phyloP scores from a whole-genome alignment of 2,113 vertebrate genomes.

The Mustela nigripes region DNA sequence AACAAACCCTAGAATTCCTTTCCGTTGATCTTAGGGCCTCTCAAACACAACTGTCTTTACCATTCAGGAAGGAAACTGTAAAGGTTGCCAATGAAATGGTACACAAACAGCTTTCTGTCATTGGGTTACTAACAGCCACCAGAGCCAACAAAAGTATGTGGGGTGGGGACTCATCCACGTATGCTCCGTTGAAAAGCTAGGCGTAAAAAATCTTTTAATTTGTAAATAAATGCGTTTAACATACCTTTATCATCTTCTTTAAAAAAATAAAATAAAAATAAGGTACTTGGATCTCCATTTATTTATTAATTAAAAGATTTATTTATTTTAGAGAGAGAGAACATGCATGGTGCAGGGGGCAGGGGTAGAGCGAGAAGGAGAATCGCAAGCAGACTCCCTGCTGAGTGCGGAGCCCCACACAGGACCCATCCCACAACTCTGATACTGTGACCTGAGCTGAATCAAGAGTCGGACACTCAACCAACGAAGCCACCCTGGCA shows the following conservation, averaged over 20 bases:
- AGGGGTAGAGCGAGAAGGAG: background rate
- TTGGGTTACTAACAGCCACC: background rate
- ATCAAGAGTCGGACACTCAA: background rate
- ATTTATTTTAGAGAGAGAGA: background rate
- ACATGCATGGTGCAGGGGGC: no score
- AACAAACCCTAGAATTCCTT: background rate
- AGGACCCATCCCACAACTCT: background rate
- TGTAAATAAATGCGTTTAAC: constrained; percentile 1
- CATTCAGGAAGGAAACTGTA: background rate
- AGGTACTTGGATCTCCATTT: background rate
- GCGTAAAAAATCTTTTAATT: background rate
- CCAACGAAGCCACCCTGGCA: background rate
- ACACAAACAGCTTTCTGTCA: constrained; percentile 1
- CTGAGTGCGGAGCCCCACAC: background rate
- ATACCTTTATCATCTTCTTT: background rate
- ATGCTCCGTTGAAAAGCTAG: constrained; percentile 34
- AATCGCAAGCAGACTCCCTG: background rate
- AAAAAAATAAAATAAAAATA: background rate
- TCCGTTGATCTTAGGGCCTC: background rate
- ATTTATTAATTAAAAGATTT: background rate
- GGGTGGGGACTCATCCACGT: background rate
- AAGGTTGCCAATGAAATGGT: background rate
- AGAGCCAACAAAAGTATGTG: background rate
- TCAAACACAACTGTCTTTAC: background rate
- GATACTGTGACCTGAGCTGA: background rate